Evolutionary conservation across 2,113 vertebrate genomes (phyloP), one percentile per base, ranked within the genome.

Genomic region (Eublepharis macularius): DNA sequence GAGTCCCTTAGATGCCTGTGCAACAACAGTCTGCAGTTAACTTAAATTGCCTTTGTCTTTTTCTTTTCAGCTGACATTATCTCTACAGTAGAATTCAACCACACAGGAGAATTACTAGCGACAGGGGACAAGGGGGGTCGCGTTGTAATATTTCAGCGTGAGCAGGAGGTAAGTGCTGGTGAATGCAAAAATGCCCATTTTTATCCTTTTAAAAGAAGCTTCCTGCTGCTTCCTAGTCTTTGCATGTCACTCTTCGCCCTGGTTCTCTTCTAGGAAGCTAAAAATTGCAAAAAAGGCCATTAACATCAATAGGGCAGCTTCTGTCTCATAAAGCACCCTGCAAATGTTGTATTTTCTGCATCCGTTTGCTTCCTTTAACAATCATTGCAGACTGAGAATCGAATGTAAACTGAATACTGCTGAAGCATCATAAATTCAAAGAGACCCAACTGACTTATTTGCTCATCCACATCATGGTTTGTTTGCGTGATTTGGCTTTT

Each of bases 81-180:
- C 98, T 99, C 98, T 92, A 99, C 98, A 82, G 98, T 99, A 95
- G 98, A 99, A 97, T 99, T 99, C 97, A 99, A 99, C 98, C 97
- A 98, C 96, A 98, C 98, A 2, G 98, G 98, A 96, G 98, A 99
- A 96, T 96, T 99, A 91, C 96, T 99, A 96, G 98, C 98, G 92
- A 99, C 98, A 87, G 98, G 98, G 94, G 98, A 99, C 97, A 99
- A 99, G 96, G 98, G 98, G 95, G 98, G 98, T 92, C 97, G 98
- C 90, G 98, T 99, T 96, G 98, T 99, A 92, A 99, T 99, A 96
- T 99, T 99, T 95, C 98, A 99, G 90, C 98, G 98, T 92, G 98
- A 99, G 96, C 98, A 99, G 97, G 98, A 99, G 98, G 98, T 99
- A 95, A 96, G 97, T 95, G 93, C 86, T 88, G 81, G 82, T 81